Conservation (phyloP, 2,113 vertebrate genomes). For the Malurus alboscapulatus region DNA sequence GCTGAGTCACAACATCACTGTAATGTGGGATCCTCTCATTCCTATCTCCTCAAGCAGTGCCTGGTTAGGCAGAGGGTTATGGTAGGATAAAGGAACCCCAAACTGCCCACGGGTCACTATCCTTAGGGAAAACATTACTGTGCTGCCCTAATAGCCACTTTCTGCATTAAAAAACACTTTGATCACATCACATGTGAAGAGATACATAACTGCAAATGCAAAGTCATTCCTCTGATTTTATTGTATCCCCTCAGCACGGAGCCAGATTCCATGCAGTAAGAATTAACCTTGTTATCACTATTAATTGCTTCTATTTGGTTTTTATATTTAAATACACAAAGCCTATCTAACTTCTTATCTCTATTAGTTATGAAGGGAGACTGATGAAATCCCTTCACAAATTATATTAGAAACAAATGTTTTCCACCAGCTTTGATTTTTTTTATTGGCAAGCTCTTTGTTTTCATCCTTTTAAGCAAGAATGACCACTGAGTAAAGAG, state of each 20-base stretch:
- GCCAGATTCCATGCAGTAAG: background rate
- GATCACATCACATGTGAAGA: background rate
- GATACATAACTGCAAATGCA: background rate
- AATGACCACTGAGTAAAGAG: background rate
- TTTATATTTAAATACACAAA: background rate
- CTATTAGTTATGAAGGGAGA: background rate
- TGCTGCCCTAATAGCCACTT: background rate
- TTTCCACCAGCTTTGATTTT: conserved; percentile 31
- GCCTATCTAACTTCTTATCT: conserved; percentile 2
- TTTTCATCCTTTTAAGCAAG: conserved; percentile 13
- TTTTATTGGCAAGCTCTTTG: background rate
- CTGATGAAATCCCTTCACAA: conserved; percentile 24
- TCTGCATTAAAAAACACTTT: background rate
- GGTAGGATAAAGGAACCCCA: background rate
- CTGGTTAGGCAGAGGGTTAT: background rate
- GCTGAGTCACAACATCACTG: background rate
- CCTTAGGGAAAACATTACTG: background rate
- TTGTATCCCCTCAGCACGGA: background rate
- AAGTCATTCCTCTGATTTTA: background rate
- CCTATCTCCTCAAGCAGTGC: background rate
- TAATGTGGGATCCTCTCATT: background rate
- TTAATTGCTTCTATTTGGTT: conserved; percentile 15
- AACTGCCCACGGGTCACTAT: accelerated
- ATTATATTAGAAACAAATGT: conserved; percentile 35
- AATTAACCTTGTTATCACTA: background rate